Percentiles rank a stretch among this genome's conserved stretches.
Evolutionary conservation across 1,140 invertebrate genomes (phyloP).

Genomic region (Pachypeltis micranthus): DNA sequence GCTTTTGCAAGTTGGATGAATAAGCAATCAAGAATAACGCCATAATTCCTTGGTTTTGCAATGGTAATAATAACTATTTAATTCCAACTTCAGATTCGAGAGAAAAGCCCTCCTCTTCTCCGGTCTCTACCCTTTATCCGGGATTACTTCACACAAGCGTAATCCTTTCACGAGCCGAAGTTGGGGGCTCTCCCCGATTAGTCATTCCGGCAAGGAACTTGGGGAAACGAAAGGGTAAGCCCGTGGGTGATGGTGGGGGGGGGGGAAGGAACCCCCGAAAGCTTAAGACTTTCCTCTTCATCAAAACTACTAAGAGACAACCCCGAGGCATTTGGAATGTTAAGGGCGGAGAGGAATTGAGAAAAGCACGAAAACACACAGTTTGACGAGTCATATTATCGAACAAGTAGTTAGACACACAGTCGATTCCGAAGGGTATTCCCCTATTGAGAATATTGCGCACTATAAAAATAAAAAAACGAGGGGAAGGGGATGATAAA

Average conservation of each 20-base stretch:
- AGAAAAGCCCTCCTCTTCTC: background rate
- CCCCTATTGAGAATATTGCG: too few relatives aligned
- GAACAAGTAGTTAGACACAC: too few relatives aligned
- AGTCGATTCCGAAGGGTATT: too few relatives aligned
- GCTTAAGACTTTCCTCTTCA: conserved; percentile 3
- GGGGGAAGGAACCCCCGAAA: background rate
- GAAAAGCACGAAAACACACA: too few relatives aligned
- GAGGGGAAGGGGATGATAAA: too few relatives aligned
- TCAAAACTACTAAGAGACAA: background rate
- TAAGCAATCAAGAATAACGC: background rate
- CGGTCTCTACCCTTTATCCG: background rate
- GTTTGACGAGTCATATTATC: too few relatives aligned
- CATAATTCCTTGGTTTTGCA: background rate
- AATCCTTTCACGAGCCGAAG: conserved; percentile 1
- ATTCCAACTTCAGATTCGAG: background rate
- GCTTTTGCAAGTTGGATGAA: background rate
- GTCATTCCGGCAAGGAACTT: background rate
- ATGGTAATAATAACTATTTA: conserved; percentile 6
- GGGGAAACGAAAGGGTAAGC: background rate
- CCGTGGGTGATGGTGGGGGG: too few relatives aligned
- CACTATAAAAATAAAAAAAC: too few relatives aligned
- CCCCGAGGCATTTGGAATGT: too few relatives aligned
- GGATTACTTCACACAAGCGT: conserved; percentile 6
- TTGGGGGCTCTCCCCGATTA: background rate
- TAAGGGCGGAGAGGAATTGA: too few relatives aligned